Evolutionary conservation across 2,797 vertebrate genomes (phyloP).

Genomic region (Characodon lateralis): DNA sequence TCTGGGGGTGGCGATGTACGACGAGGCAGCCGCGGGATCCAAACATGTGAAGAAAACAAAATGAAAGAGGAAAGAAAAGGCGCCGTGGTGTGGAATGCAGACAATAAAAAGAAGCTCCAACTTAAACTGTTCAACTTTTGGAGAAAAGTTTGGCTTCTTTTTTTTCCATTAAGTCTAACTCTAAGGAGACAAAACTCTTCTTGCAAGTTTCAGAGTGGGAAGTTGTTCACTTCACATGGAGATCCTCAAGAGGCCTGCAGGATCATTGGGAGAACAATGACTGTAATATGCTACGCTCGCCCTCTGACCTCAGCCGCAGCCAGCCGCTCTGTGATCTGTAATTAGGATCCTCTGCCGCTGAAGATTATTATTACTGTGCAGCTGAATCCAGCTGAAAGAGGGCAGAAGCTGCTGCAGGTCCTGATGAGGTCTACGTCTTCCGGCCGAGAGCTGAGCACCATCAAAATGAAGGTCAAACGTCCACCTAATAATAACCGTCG

Average conservation of each 20-base stretch:
- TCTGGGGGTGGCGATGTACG: conserved; percentile 66
- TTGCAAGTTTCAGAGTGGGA: conserved; percentile 45
- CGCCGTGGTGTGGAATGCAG: conserved; percentile 70
- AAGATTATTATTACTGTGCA: conserved; percentile 50
- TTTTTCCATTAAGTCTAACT: conserved; percentile 60
- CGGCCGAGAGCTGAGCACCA: background rate
- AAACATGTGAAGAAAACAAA: conserved; percentile 74
- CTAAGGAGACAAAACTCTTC: conserved; percentile 57
- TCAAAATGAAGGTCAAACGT: conserved; percentile 14
- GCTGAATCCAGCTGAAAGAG: conserved; percentile 7
- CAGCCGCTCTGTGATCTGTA: conserved; percentile 41
- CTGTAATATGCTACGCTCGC: conserved; percentile 56
- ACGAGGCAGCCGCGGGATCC: conserved; percentile 55
- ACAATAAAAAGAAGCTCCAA: conserved; percentile 45
- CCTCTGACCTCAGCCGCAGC: conserved; percentile 60
- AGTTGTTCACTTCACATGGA: conserved; percentile 46
- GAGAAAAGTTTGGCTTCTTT: conserved; percentile 54
- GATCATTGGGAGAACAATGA: conserved; percentile 65
- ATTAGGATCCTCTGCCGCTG: conserved; percentile 55
- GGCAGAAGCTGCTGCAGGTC: background rate
- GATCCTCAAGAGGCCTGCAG: conserved; percentile 43
- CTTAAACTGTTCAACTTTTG: conserved; percentile 55
- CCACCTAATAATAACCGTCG: conserved; percentile 43
- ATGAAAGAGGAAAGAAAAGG: conserved; percentile 64
- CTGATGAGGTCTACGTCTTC: background rate